These are phyloP conservation scores for Lacanobia oleracea DNA, from an alignment of 2,888 invertebrate genomes.

Conservation along the genomic window DNA sequence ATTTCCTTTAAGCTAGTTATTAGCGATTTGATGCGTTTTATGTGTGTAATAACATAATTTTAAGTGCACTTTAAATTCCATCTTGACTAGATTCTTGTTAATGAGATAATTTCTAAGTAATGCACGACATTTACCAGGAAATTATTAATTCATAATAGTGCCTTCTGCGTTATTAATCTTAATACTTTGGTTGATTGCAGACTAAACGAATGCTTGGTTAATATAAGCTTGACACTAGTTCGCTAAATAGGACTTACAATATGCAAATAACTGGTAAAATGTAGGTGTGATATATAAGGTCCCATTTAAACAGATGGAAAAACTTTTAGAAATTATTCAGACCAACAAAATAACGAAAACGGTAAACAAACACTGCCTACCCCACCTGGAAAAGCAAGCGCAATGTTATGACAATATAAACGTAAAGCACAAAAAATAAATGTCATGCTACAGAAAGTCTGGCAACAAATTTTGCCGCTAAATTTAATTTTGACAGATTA, in stretches of 20 bases:
- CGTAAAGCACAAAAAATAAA: neutral
- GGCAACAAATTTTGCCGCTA: slow-evolving; percentile 49
- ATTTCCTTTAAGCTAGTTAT: slow-evolving; percentile 21
- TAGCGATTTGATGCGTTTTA: neutral
- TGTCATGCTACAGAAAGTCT: neutral
- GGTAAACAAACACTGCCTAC: neutral
- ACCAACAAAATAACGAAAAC: too few relatives aligned
- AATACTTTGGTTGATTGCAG: too few relatives aligned
- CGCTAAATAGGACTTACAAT: neutral
- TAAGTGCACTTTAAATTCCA: slow-evolving; percentile 14
- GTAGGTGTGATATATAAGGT: neutral
- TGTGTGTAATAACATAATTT: slow-evolving; percentile 18
- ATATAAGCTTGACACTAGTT: too few relatives aligned
- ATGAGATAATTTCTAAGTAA: slow-evolving; percentile 20
- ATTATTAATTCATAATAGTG: neutral
- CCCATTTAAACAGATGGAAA: too few relatives aligned
- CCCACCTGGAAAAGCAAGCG: neutral
- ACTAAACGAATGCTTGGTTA: too few relatives aligned
- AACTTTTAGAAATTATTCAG: too few relatives aligned
- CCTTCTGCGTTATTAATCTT: too few relatives aligned
- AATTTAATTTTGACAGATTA: slow-evolving; percentile 63
- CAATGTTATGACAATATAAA: neutral
- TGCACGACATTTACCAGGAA: neutral
- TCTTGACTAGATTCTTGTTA: slow-evolving; percentile 3
- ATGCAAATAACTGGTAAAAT: neutral